Evolutionary conservation across 2,888 invertebrate genomes (phyloP).

Genomic region (Drosophila niveifrons): DNA sequence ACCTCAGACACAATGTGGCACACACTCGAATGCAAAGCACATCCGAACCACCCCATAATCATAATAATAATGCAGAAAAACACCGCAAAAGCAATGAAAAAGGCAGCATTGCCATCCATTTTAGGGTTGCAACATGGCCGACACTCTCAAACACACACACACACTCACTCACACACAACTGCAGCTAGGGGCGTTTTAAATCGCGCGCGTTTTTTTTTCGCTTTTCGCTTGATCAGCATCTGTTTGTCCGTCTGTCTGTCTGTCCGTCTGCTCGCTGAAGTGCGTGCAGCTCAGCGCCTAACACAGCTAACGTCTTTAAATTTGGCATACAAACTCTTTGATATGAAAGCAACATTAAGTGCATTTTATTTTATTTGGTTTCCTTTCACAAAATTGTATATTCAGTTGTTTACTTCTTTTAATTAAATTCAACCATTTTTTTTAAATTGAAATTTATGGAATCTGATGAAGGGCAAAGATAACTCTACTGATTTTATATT

Average conservation of each 20-base stretch:
- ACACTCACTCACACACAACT: conserved; percentile 11
- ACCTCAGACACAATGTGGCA: conserved; percentile 58
- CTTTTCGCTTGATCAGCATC: neutral
- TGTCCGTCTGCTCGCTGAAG: too few species aligned
- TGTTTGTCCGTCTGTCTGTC: neutral
- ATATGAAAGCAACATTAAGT: too few species aligned
- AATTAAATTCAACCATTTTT: too few species aligned
- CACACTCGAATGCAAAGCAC: neutral
- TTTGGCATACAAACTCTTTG: too few species aligned
- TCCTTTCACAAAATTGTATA: too few species aligned
- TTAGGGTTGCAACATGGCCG: conserved; percentile 76
- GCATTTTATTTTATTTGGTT: too few species aligned
- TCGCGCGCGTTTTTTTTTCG: conserved; percentile 69
- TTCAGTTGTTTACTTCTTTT: too few species aligned
- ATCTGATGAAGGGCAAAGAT: too few species aligned
- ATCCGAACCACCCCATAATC: conserved; percentile 50
- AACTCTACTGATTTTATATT: too few species aligned
- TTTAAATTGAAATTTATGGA: too few species aligned
- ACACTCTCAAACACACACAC: conserved; percentile 44
- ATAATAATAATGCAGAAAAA: neutral
- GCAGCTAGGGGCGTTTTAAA: conserved; percentile 62
- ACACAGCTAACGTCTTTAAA: too few species aligned
- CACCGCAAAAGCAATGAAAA: neutral
- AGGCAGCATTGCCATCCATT: conserved; percentile 32
- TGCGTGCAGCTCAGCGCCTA: too few species aligned